Conservation (phyloP, 2,113 vertebrate genomes). For the Helogale parvula region DNA sequence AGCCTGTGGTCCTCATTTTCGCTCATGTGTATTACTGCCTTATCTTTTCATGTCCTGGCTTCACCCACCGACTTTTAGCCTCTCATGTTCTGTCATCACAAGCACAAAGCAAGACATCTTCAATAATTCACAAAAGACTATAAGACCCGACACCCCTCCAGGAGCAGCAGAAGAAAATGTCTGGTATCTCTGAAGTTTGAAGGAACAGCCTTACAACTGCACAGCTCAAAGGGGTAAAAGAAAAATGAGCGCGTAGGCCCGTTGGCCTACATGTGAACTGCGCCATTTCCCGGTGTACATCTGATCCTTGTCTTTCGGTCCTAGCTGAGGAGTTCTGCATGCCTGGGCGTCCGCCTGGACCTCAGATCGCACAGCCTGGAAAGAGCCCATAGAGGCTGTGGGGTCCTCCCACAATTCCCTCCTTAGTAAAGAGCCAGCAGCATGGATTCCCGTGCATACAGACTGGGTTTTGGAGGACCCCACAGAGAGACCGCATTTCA, state of each 20-base stretch:
- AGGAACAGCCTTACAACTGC: neutral
- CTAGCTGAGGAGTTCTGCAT: neutral
- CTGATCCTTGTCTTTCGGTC: neutral
- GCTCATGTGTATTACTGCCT: neutral
- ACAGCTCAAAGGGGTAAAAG: neutral
- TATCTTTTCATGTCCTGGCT: neutral
- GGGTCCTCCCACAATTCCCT: neutral
- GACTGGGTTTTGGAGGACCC: neutral
- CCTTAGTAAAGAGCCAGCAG: neutral
- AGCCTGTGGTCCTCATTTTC: neutral
- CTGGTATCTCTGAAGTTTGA: neutral
- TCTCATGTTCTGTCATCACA: neutral
- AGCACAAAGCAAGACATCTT: neutral
- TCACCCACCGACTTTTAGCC: neutral
- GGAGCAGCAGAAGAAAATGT: neutral
- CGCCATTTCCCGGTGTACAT: neutral
- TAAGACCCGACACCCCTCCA: neutral
- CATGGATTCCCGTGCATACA: neutral
- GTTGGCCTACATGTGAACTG: neutral
- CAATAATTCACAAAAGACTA: neutral
- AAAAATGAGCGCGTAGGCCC: accelerated
- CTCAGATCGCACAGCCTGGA: neutral
- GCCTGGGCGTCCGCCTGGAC: neutral
- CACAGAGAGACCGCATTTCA: neutral
- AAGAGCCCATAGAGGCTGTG: neutral